A percentile compares a stretch with the other conserved stretches of the same genome.
Conservation (phyloP, 2,888 invertebrate species). For the Apocheima hispidaria region DNA sequence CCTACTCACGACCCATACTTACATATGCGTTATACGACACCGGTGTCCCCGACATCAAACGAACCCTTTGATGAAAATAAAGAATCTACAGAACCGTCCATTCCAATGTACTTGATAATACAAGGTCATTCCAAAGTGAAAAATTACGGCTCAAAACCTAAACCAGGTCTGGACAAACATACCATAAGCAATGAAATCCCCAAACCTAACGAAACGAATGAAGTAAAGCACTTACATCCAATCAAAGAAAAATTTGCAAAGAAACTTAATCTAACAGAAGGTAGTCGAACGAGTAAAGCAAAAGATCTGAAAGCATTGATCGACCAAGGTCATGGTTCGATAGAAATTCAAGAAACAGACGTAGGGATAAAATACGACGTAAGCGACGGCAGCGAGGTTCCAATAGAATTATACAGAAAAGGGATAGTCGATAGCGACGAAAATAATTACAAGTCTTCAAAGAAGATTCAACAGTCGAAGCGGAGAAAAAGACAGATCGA, state of each 20-base stretch:
- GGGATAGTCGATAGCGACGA: conserved; percentile 87
- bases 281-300: conserved; percentile 64
- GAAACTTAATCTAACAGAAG: conserved; percentile 60
- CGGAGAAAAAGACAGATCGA: conserved; percentile 71
- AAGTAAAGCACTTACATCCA: conserved; percentile 86
- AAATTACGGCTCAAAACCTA: conserved; percentile 90
- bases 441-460: conserved; percentile 61
- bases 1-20: conserved; percentile 76
- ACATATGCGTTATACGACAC: conserved; percentile 79
- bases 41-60: conserved; percentile 84
- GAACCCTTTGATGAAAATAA: conserved; percentile 54
- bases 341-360: conserved; percentile 86
- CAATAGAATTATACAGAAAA: conserved; percentile 86
- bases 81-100: conserved; percentile 75
- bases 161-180: conserved; percentile 69
- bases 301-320: conserved; percentile 73
- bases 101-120: conserved; percentile 91
- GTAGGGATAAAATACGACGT: conserved; percentile 86
- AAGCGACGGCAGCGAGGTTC: conserved; percentile 81
- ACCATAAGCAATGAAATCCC: conserved; percentile 81
- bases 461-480: conserved; percentile 50
- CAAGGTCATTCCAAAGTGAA: conserved; percentile 95
- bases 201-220: conserved; percentile 79
- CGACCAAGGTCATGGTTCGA: conserved; percentile 77
- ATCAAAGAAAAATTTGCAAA: conserved; percentile 67